A percentile compares a stretch with the other conserved stretches of the same genome.
phyloP scores from a whole-genome alignment of 2,797 vertebrate species.

The Parotocinclus haroldoi region DNA sequence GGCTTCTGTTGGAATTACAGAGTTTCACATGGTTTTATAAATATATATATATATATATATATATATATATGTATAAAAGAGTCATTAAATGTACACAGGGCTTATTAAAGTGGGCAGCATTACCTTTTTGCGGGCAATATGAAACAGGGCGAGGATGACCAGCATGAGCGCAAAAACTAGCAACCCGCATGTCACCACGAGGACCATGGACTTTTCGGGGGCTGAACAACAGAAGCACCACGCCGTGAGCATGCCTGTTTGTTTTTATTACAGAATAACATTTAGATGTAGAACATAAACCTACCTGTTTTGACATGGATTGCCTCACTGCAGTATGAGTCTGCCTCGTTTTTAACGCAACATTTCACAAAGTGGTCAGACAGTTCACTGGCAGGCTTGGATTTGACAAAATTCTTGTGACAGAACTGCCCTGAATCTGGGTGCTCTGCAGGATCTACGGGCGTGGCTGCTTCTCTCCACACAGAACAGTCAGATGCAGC shows the following conservation, averaged over 20 bases:
- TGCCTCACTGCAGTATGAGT: slow-evolving; percentile 43
- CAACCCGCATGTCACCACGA: slow-evolving; percentile 20
- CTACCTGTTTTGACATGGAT: slow-evolving; percentile 28
- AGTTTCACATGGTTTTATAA: neutral
- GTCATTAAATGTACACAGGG: neutral
- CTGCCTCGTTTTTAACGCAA: slow-evolving; percentile 72
- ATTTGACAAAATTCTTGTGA: slow-evolving; percentile 67
- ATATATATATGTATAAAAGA: neutral
- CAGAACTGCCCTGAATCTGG: slow-evolving; percentile 63
- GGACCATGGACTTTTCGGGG: neutral
- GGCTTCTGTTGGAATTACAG: slow-evolving; percentile 70
- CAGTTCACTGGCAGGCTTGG: slow-evolving; percentile 46
- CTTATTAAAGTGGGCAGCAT: neutral
- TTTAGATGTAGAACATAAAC: neutral
- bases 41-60: no score
- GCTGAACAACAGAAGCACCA: slow-evolving; percentile 10
- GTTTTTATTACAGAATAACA: neutral
- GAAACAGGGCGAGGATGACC: slow-evolving; percentile 44
- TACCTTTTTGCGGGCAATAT: slow-evolving; percentile 71
- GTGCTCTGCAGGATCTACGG: neutral
- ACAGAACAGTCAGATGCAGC: no score
- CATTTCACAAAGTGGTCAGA: slow-evolving; percentile 64
- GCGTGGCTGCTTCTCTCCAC: slow-evolving; percentile 43
- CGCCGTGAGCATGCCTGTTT: neutral
- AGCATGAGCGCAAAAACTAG: slow-evolving; percentile 50